Percentiles rank a stretch among this genome's conserved stretches.
Conservation (phyloP, 2,113 vertebrate genomes). For the Corydoras maculifer region DNA sequence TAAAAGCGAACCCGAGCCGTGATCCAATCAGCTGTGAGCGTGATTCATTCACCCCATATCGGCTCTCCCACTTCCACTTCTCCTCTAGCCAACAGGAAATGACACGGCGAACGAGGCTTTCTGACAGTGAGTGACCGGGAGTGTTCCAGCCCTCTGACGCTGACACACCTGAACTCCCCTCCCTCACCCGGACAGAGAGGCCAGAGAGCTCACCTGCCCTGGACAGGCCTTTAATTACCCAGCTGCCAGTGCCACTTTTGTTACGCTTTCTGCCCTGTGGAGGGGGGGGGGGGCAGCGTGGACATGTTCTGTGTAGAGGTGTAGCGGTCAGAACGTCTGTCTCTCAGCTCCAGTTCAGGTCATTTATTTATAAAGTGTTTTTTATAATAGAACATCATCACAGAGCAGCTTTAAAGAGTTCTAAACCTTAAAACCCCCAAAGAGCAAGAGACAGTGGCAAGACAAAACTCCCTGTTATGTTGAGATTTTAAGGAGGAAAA, state of each 20-base stretch:
- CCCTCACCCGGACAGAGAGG: slow-evolving; percentile 24
- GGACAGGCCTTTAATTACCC: slow-evolving; percentile 39
- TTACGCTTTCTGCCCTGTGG: slow-evolving; percentile 15
- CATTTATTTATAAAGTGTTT: too few species aligned
- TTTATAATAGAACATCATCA: too few species aligned
- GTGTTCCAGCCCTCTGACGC: slow-evolving; percentile 7
- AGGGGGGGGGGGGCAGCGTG: neutral
- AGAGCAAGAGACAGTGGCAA: too few species aligned
- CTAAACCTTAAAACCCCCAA: too few species aligned
- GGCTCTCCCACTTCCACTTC: slow-evolving; percentile 5
- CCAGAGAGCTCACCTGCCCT: slow-evolving; percentile 18
- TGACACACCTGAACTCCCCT: slow-evolving; percentile 30
- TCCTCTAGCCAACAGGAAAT: slow-evolving; percentile 20
- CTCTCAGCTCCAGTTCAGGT: too few species aligned
- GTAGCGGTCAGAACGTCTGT: too few species aligned
- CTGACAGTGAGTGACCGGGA: slow-evolving; percentile 36
- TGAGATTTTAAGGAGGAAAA: too few species aligned
- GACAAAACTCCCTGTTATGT: too few species aligned
- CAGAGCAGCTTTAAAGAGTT: too few species aligned
- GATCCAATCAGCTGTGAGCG: slow-evolving; percentile 1
- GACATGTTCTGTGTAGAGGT: neutral
- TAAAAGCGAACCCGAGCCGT: slow-evolving; percentile 14
- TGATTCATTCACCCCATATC: slow-evolving; percentile 11
- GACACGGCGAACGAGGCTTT: slow-evolving; percentile 27
- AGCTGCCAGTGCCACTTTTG: slow-evolving; percentile 26